phyloP scores from a whole-genome alignment of 2,113 vertebrate genomes.

The Sterrhoptilus dennistouni region DNA sequence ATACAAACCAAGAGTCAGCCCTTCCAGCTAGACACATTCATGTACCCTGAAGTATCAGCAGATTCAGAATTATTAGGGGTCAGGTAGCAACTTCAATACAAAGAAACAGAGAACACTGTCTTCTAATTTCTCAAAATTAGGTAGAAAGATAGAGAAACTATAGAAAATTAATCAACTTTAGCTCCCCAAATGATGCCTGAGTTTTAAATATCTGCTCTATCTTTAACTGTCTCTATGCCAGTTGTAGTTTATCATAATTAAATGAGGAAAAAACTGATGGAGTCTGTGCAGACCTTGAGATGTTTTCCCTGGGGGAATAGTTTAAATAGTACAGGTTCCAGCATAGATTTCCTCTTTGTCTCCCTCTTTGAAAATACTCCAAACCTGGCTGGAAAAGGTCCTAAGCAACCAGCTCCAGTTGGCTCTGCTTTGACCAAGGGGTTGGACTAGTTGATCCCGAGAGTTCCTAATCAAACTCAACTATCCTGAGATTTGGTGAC shows the following conservation, averaged over 20 bases:
- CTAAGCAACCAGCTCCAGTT: not conserved
- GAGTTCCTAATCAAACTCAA: not conserved
- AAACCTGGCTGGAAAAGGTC: not conserved
- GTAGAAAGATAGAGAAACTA: not conserved
- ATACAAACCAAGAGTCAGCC: not conserved
- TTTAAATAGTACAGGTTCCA: not conserved
- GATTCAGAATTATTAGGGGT: not conserved
- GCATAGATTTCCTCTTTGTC: not conserved
- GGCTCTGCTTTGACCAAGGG: not conserved
- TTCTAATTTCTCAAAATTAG: not conserved
- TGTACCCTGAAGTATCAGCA: not conserved
- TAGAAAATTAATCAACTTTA: not conserved
- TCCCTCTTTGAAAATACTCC: not conserved
- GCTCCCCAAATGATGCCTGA: not conserved
- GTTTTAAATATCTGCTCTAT: not conserved
- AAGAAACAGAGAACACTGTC: not conserved
- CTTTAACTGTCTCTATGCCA: not conserved
- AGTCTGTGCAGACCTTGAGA: not conserved
- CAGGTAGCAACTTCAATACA: not conserved
- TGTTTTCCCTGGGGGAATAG: not conserved
- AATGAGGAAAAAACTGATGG: not conserved
- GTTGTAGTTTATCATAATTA: not conserved
- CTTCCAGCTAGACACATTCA: not conserved
- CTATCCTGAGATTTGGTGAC: not conserved
- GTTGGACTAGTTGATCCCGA: not conserved